phyloP scores from a whole-genome alignment of 1,140 invertebrate genomes.

The Himalopsyche phryganea region DNA sequence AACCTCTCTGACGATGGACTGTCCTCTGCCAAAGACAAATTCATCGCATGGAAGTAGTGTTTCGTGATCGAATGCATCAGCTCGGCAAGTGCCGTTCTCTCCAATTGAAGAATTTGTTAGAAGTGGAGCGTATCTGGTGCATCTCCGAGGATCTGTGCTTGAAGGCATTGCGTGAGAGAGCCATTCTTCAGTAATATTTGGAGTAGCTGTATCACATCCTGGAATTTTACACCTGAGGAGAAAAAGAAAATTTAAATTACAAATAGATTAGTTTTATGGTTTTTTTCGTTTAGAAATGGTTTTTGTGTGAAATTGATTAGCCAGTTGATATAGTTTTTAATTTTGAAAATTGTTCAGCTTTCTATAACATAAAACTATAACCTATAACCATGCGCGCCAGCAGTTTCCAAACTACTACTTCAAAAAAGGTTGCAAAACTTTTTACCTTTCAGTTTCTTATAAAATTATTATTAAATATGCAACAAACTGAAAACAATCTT shows the following conservation, averaged over 20 bases:
- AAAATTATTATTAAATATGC: too few relatives aligned
- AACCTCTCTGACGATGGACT: conserved; percentile 47
- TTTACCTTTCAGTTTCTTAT: too few relatives aligned
- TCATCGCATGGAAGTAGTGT: conserved; percentile 36
- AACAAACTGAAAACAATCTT: too few relatives aligned
- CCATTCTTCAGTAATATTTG: conserved; percentile 39
- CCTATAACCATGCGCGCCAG: too few relatives aligned
- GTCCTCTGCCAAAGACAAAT: conserved; percentile 41
- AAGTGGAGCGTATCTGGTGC: conserved; percentile 37
- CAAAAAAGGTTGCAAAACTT: too few relatives aligned
- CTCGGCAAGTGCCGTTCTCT: conserved; percentile 37
- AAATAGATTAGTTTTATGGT: background rate
- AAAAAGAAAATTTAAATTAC: conserved; percentile 1
- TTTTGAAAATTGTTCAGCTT: background rate
- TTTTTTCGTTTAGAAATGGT: background rate
- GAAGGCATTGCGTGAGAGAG: conserved; percentile 41
- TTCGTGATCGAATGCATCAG: conserved; percentile 38
- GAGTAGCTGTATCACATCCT: conserved; percentile 38
- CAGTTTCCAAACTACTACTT: too few relatives aligned
- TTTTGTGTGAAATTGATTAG: background rate
- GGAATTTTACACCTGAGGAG: conserved; percentile 40
- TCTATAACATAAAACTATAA: too few relatives aligned
- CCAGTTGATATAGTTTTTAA: background rate
- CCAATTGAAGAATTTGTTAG: conserved; percentile 24
- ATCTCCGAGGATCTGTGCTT: conserved; percentile 39